phyloP scores from a whole-genome alignment of 2,113 vertebrate species.

The Variabilichromis moorii region DNA sequence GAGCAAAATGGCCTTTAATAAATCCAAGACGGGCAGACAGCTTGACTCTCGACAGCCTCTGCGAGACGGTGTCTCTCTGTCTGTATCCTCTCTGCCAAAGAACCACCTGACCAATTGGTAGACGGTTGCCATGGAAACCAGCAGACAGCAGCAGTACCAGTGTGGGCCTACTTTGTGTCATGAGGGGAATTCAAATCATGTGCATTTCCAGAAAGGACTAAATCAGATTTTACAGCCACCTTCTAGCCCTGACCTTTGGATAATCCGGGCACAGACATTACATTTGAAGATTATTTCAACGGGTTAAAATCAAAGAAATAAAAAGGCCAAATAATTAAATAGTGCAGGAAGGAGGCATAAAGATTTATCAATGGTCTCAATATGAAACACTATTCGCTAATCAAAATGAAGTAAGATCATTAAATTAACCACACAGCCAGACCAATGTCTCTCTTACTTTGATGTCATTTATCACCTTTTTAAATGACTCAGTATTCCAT shows the following conservation, averaged over 20 bases:
- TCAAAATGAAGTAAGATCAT: not conserved
- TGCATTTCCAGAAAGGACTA: not conserved
- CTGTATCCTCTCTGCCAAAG: not conserved
- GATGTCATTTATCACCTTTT: not conserved
- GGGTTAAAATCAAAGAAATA: not conserved
- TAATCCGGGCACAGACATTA: not conserved
- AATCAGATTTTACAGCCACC: not conserved
- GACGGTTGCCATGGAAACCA: constrained; percentile 58
- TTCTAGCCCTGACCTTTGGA: not conserved
- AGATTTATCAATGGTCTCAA: not conserved
- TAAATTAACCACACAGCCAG: not conserved
- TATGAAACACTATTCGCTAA: not conserved
- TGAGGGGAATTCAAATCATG: constrained; percentile 52
- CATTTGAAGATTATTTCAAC: not conserved
- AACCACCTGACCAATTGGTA: constrained; percentile 54
- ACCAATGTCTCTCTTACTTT: not conserved
- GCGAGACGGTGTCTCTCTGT: not conserved
- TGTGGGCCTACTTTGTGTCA: constrained; percentile 31
- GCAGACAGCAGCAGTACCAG: constrained; percentile 33
- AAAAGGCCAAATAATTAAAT: not conserved
- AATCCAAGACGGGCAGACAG: not conserved
- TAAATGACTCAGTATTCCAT: not conserved
- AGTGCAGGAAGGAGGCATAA: not conserved
- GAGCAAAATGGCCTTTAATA: not conserved
- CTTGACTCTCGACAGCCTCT: not conserved